Evolutionary conservation across 2,113 vertebrate species (phyloP), one percentile per base, ranked within the genome.

Genomic region (Dolichotis patagonum): DNA sequence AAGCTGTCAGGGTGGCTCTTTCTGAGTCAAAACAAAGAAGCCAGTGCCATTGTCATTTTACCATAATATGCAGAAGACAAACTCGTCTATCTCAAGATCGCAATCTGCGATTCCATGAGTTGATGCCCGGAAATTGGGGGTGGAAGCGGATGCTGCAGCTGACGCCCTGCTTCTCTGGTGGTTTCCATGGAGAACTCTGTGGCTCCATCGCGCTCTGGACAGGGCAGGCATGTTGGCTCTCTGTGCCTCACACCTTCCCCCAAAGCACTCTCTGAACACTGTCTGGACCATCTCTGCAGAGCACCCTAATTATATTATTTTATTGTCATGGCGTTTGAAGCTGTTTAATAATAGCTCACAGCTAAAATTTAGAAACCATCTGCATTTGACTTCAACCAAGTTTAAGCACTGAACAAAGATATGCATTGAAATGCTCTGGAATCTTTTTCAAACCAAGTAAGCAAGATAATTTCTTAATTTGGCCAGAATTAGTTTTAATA

Each of bases 271-370:
- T 28, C 89, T 90, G 82, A 63, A 89, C 6, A 17, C 32, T 43
- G 20, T 54, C 46, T 30, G 75, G 63, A 87, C 75, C 88, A 81
- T 87, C 80, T 93, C 88, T 69, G 60, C 20, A 14, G n/a, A 75
- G 80, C 26, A 17, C 10, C 38, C 22, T 65, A 41, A 63, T 63
- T 13, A 52, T 30, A 82, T 96, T 67, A 81, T 81, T 95, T 91
- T 93, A 86, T 83, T 95, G 95, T 84, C 81, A 41, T 24, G 14
- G 24, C 75, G 95, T 95, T 63, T 81, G 52, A 91, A 87, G 80
- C 17, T 56, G 41, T 63, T 86, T 86, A 67, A 86, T 86, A 67
- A 86, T 5, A 49, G 60, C 20, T 97, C 86, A 35, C 6, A 43
- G 22, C 3, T 38, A 38, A 91, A n/a, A 58, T 81, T 84, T 86